Base-by-base conservation (phyloP, 2,113 vertebrate species). In the Columbina picui region DNA sequence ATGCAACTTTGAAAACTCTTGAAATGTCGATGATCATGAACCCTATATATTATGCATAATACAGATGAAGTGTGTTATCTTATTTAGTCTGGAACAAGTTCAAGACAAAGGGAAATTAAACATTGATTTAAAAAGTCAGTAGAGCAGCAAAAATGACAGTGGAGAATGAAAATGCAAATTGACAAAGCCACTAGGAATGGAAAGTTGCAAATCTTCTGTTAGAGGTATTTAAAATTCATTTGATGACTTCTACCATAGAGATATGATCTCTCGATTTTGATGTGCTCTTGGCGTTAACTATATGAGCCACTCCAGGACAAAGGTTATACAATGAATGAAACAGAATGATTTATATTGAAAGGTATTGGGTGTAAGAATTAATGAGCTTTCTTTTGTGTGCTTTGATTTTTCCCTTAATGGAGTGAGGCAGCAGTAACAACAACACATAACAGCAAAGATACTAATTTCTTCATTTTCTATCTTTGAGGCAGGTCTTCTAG, bases 81-180 rank as follows among this genome's bases (percentile, higher is more conserved):
- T 91, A 87, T 93, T 87, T 94, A 90, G 61, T 49, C 43, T 79
- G 26, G 27, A 91, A 67, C n/a, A 85, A 80, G 27, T 83, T 94
- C 78, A 79, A 94, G 70, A 91, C 49, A 94, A 91, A 89, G 52
- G 36, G 59, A 85, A 86, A 73, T 27, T 85, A 93, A 87, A 61
- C 69, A 55, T 90, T 94, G 74, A 87, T 87, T 93, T 93, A 50
- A 74, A 84, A 91, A 89, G 55, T 79, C 84, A 63, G 74, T 61
- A 63, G 25, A 26, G 52, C 18, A 89, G 67, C 26, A 82, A 85
- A 92, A 93, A 80, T 85, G 36, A 83, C 74, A 88, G 38, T 90
- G 30, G 32, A 93, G 57, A 94, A 93, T 82, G 70, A 82, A 91
- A 91, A 96, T 94, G 39, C 64, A 90, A 93, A 94, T 91, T 83